Conservation (phyloP, 2,113 vertebrate species). For the Todiramphus saurophagus region DNA sequence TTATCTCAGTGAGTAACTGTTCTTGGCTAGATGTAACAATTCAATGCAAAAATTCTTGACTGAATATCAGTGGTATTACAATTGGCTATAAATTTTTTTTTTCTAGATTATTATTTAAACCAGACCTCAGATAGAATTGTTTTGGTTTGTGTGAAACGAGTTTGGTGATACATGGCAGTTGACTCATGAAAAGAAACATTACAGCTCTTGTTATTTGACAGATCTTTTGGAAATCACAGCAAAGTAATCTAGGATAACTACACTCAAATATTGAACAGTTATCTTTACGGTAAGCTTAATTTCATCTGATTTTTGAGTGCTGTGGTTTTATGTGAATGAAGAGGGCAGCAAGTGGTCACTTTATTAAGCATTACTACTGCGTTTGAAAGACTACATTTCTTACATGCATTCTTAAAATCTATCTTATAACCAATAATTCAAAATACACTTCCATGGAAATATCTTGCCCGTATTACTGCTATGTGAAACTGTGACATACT, state of each 20-base stretch:
- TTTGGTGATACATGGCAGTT: neutral
- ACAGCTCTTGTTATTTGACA: neutral
- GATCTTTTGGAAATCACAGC: neutral
- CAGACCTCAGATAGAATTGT: neutral
- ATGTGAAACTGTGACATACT: neutral
- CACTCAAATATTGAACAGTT: neutral
- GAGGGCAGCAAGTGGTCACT: neutral
- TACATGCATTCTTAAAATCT: neutral
- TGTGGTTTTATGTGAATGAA: neutral
- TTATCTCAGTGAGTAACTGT: neutral
- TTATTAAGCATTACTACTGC: neutral
- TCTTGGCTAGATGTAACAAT: neutral
- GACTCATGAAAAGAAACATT: neutral
- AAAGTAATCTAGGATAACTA: neutral
- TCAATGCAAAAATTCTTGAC: neutral
- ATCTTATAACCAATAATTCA: neutral
- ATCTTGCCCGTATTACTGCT: rapidly evolving
- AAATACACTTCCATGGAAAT: neutral
- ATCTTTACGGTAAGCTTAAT: neutral
- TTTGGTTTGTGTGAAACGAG: neutral
- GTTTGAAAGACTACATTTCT: neutral
- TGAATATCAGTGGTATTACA: neutral
- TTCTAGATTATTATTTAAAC: neutral
- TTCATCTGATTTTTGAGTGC: neutral
- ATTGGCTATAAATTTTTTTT: neutral